Percentiles rank a stretch among this genome's conserved stretches.
phyloP scores from a whole-genome alignment of 2,888 invertebrate genomes.

The Idaea aversata region DNA sequence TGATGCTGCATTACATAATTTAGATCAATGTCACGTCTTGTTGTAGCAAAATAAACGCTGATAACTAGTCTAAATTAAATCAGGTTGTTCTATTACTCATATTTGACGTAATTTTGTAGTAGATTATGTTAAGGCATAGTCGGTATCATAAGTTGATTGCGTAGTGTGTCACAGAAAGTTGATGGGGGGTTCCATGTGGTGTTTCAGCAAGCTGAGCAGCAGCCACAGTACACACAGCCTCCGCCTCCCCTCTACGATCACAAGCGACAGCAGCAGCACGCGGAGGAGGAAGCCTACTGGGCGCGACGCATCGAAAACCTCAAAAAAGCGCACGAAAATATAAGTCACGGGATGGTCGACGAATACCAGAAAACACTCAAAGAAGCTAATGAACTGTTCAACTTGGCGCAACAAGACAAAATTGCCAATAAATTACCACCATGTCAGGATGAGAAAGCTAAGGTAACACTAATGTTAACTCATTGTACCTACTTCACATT shows the following conservation, averaged over 20 bases:
- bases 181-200: background rate
- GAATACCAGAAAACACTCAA: slow-evolving; percentile 72
- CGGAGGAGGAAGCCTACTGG: slow-evolving; percentile 73
- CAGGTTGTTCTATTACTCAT: background rate
- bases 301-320: slow-evolving; percentile 65
- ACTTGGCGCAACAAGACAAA: slow-evolving; percentile 57
- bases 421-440: slow-evolving; percentile 60
- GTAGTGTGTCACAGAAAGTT: background rate
- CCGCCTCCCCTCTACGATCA: slow-evolving; percentile 56
- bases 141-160: background rate
- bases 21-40: slow-evolving; percentile 67
- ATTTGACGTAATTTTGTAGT: background rate
- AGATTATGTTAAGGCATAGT: background rate
- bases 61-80: slow-evolving; percentile 7
- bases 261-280: slow-evolving; percentile 51
- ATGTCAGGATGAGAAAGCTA: slow-evolving; percentile 71
- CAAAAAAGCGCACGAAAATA: slow-evolving; percentile 67
- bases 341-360: slow-evolving; percentile 62
- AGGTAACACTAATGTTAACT: slow-evolving; percentile 41
- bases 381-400: slow-evolving; percentile 67
- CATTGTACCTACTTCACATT: background rate
- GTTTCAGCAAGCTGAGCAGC: slow-evolving; percentile 60
- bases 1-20: slow-evolving; percentile 74
- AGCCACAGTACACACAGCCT: slow-evolving; percentile 43
- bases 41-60: slow-evolving; percentile 24